Evolutionary conservation across 2,888 invertebrate species (phyloP).

Genomic region (Cerastis rubricosa): DNA sequence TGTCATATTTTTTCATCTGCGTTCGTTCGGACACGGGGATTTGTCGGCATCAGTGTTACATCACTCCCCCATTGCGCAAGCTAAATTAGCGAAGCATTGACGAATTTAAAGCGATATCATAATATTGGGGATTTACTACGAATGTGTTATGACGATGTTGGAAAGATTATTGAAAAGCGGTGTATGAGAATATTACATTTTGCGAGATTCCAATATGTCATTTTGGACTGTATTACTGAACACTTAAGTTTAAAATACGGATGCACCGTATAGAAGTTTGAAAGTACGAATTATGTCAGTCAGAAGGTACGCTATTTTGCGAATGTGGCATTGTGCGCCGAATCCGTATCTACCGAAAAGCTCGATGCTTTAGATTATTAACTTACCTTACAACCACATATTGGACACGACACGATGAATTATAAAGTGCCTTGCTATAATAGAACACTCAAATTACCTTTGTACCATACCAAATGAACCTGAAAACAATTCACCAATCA

Average conservation of each 20-base stretch:
- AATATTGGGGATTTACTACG: conserved; percentile 58
- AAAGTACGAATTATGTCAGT: too few species aligned
- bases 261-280: too few species aligned
- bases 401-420: not conserved
- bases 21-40: conserved; percentile 64
- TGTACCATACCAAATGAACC: not conserved
- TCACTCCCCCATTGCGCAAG: conserved; percentile 65
- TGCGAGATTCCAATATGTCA: too few species aligned
- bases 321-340: too few species aligned
- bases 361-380: not conserved
- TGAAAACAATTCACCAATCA: not conserved
- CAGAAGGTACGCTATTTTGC: too few species aligned
- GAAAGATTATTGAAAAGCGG: not conserved
- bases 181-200: too few species aligned
- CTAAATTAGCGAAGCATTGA: conserved; percentile 81
- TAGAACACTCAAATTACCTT: not conserved
- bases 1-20: conserved; percentile 79
- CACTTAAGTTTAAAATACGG: too few species aligned
- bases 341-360: not conserved
- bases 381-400: not conserved
- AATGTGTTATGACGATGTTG: conserved; percentile 34
- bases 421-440: not conserved
- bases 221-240: too few species aligned
- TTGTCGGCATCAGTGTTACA: conserved; percentile 40
- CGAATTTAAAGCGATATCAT: conserved; percentile 79